phyloP scores from a whole-genome alignment of 2,113 vertebrate genomes.

The Neofelis nebulosa region DNA sequence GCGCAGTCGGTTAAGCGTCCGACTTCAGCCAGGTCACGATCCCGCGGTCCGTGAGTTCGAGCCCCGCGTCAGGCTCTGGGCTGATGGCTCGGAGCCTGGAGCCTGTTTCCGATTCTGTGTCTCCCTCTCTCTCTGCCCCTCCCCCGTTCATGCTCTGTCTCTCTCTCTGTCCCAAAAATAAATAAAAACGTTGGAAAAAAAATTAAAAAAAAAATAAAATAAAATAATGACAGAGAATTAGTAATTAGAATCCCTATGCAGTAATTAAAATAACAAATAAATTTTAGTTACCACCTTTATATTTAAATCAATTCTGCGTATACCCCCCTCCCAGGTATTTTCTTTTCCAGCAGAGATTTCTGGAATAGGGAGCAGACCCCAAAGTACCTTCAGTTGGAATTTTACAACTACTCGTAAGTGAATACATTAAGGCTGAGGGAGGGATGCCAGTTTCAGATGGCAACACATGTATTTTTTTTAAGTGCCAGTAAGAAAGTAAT shows the following conservation, averaged over 20 bases:
- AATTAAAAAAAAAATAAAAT: no score
- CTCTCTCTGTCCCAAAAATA: no score
- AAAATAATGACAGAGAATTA: no score
- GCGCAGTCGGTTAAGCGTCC: no score
- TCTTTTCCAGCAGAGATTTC: neutral
- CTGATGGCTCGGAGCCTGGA: no score
- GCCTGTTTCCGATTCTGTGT: no score
- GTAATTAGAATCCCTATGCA: neutral
- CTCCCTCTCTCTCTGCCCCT: no score
- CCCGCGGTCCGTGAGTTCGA: no score
- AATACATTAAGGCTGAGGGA: neutral
- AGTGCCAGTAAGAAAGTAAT: neutral
- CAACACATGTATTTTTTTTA: neutral
- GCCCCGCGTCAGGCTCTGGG: no score
- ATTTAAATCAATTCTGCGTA: neutral
- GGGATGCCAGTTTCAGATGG: neutral
- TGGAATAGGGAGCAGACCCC: neutral
- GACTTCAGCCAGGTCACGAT: no score
- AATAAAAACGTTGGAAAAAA: no score
- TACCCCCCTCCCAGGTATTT: neutral
- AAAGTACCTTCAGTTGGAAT: neutral
- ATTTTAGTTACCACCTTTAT: neutral
- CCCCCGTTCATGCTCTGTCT: no score
- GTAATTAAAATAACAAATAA: constrained; percentile 36
- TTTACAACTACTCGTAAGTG: neutral